Conservation (phyloP, 2,888 invertebrate genomes). For the Scaptomyza polygonia region DNA sequence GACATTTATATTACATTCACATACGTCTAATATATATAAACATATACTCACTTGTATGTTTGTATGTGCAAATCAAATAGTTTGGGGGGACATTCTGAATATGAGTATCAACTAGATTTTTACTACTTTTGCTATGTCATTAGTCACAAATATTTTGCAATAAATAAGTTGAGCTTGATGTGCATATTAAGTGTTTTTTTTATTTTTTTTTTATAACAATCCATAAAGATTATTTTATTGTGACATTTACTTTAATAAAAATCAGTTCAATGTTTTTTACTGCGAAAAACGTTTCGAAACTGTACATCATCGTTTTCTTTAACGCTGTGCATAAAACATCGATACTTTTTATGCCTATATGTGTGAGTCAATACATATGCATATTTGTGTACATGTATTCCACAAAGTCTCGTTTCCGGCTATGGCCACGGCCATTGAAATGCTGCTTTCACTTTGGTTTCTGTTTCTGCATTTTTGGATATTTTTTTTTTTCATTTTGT, state of each 20-base stretch:
- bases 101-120: slow-evolving; percentile 1
- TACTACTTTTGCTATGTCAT: not conserved
- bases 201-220: not conserved
- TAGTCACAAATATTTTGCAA: not conserved
- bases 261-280: not conserved
- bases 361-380: slow-evolving; percentile 19
- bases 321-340: slow-evolving; percentile 36
- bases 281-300: slow-evolving; percentile 11
- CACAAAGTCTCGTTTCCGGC: slow-evolving; percentile 50
- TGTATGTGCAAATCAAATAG: not conserved
- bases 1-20: slow-evolving; percentile 52
- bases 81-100: slow-evolving; percentile 21
- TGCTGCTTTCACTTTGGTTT: slow-evolving; percentile 31
- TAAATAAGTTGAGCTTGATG: not conserved
- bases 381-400: not conserved
- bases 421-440: slow-evolving; percentile 34
- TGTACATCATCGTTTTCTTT: not conserved
- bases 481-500: slow-evolving; percentile 35
- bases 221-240: slow-evolving; percentile 1
- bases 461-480: slow-evolving; percentile 25
- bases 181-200: not conserved
- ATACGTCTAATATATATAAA: slow-evolving; percentile 1
- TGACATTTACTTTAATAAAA: not conserved
- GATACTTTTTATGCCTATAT: slow-evolving; percentile 21
- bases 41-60: not conserved